Evolutionary conservation across 2,888 invertebrate species (phyloP).

Genomic region (Nomada ruficornis): DNA sequence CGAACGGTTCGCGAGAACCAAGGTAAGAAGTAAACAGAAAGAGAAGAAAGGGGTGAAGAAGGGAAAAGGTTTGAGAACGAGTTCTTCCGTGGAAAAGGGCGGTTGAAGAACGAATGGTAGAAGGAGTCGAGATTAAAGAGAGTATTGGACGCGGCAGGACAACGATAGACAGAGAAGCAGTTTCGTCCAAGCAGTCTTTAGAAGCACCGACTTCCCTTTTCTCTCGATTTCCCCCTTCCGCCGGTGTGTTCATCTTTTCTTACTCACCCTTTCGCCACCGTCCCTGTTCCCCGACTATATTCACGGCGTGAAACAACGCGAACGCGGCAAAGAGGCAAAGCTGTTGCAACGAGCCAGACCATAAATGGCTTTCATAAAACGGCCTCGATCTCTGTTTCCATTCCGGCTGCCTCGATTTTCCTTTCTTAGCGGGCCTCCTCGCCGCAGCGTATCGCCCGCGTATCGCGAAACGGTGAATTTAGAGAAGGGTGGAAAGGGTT

Average conservation of each 20-base stretch:
- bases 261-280: background rate
- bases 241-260: slow-evolving; percentile 4
- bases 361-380: slow-evolving; percentile 59
- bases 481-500: background rate
- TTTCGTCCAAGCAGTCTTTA: slow-evolving; percentile 27
- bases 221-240: slow-evolving; percentile 35
- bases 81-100: background rate
- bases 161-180: slow-evolving; percentile 36
- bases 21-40: slow-evolving; percentile 24
- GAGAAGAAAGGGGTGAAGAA: background rate
- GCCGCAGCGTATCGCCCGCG: background rate
- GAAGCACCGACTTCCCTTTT: slow-evolving; percentile 14
- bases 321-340: slow-evolving; percentile 47
- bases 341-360: slow-evolving; percentile 43
- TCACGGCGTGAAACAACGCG: slow-evolving; percentile 39
- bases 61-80: background rate
- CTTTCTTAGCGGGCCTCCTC: background rate
- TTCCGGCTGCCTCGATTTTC: background rate
- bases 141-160: slow-evolving; percentile 66
- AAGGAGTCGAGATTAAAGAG: slow-evolving; percentile 72
- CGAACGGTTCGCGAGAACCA: slow-evolving; percentile 3
- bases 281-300: background rate
- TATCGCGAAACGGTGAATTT: background rate
- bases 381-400: slow-evolving; percentile 21
- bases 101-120: slow-evolving; percentile 62